Evolutionary conservation across 2,113 vertebrate species (phyloP).

Genomic region (Coturnix japonica): DNA sequence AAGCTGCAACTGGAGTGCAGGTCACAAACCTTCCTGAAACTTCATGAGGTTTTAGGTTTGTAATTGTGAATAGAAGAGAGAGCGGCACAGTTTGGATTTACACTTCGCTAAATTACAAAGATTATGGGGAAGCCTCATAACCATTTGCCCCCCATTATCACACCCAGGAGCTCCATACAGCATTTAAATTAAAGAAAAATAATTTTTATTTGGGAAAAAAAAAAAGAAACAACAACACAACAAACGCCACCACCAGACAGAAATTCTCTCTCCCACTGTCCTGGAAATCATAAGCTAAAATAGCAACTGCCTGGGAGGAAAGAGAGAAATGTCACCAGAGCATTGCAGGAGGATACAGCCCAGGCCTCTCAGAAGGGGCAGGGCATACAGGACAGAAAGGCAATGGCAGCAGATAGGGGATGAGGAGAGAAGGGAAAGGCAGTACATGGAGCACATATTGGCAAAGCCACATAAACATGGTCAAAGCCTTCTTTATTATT

Average conservation of each 20-base stretch:
- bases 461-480: background rate
- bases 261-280: background rate
- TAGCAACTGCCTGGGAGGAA: background rate
- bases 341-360: background rate
- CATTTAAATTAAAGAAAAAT: background rate
- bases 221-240: too few species aligned
- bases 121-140: background rate
- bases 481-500: background rate
- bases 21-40: slow-evolving; percentile 17
- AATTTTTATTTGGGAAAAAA: background rate
- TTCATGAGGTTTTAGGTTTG: slow-evolving; percentile 13
- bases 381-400: background rate
- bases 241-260: background rate
- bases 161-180: background rate
- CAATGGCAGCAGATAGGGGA: background rate
- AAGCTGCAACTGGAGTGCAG: background rate
- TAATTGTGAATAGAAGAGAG: background rate
- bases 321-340: background rate
- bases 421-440: background rate
- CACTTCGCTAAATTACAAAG: background rate
- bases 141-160: background rate
- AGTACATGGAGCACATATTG: accelerated
- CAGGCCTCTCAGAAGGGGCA: background rate
- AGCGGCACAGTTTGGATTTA: slow-evolving; percentile 3
- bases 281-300: background rate